These are phyloP conservation scores for Aphis gossypii DNA, from an alignment of 1,140 invertebrate species.

Conservation along the genomic window DNA sequence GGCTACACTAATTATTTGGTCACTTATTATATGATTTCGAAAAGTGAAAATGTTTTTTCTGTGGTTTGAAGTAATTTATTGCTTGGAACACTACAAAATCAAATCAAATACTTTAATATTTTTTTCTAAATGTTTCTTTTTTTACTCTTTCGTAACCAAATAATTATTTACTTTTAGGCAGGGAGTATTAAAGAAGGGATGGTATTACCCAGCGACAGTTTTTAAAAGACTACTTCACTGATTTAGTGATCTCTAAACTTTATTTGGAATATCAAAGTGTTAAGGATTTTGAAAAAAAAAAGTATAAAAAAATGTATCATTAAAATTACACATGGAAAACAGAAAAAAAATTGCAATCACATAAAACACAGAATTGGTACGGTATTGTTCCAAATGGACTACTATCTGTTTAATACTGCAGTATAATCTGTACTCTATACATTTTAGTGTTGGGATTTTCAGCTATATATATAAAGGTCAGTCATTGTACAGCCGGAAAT, in stretches of 20 bases:
- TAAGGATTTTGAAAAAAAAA: background rate
- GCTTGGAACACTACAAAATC: background rate
- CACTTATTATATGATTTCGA: background rate
- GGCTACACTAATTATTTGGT: background rate
- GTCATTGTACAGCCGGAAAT: background rate
- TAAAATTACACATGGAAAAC: background rate
- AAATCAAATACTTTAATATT: background rate
- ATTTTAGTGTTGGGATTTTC: background rate
- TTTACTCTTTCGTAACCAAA: background rate
- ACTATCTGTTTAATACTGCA: background rate
- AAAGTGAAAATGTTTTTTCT: constrained; percentile 12
- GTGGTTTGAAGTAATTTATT: background rate
- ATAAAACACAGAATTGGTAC: background rate
- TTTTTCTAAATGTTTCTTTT: background rate
- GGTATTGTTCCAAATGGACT: background rate
- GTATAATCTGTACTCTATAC: background rate
- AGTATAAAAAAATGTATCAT: background rate
- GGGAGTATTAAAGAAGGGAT: background rate
- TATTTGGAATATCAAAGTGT: background rate
- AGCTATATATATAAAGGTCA: background rate
- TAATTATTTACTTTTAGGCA: background rate
- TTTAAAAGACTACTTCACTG: background rate
- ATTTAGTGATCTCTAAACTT: background rate
- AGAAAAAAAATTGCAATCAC: background rate
- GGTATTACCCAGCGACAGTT: background rate